A percentile compares a stretch with the other conserved stretches of the same genome.
phyloP scores from a whole-genome alignment of 1,140 invertebrate species.

The Diploscapter pachys region DNA sequence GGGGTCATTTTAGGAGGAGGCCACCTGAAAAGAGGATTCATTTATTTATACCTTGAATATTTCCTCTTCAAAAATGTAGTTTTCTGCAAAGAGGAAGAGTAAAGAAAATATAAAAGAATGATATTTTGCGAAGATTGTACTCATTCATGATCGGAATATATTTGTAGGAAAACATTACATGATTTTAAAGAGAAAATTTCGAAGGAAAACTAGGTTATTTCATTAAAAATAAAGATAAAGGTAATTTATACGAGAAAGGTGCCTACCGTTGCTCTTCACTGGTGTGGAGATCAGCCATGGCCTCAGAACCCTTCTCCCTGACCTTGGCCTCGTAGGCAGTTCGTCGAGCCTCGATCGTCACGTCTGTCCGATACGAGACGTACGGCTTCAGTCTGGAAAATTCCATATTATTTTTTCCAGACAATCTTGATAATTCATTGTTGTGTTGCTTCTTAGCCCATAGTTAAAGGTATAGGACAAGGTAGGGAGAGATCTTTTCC shows the following conservation, averaged over 20 bases:
- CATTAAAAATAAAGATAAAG: too few relatives aligned
- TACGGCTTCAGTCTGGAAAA: slow-evolving; percentile 75
- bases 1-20: slow-evolving; percentile 50
- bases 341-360: slow-evolving; percentile 48
- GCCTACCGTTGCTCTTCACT: slow-evolving; percentile 39
- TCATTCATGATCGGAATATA: too few relatives aligned
- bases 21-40: slow-evolving; percentile 33
- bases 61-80: background rate
- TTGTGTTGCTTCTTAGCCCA: too few relatives aligned
- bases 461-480: too few relatives aligned
- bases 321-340: slow-evolving; percentile 36
- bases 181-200: too few relatives aligned
- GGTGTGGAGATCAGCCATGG: slow-evolving; percentile 43
- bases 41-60: background rate
- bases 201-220: too few relatives aligned
- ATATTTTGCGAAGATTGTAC: too few relatives aligned
- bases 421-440: too few relatives aligned
- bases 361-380: slow-evolving; percentile 75
- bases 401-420: background rate
- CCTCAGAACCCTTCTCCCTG: slow-evolving; percentile 38
- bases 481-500: too few relatives aligned
- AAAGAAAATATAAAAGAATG: too few relatives aligned
- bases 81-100: too few relatives aligned
- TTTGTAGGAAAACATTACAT: too few relatives aligned
- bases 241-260: background rate